Percentiles rank a stretch among this genome's conserved stretches.
phyloP scores from a whole-genome alignment of 2,113 vertebrate genomes.

The Lethenteron reissneri region DNA sequence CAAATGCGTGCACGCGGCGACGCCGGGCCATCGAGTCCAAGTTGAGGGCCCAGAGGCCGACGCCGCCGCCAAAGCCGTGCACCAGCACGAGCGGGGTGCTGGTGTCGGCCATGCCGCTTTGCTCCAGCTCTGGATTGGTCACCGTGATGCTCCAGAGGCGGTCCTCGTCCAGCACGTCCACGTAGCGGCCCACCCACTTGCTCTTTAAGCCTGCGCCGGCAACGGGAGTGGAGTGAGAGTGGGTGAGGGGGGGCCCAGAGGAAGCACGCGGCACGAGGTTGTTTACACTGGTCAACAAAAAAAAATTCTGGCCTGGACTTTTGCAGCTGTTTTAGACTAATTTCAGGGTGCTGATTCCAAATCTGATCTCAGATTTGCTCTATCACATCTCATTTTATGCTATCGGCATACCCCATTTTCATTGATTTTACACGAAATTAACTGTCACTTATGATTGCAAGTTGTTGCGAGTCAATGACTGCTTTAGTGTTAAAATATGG shows the following conservation, averaged over 20 bases:
- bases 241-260: neutral
- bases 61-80: constrained; percentile 59
- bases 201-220: constrained; percentile 39
- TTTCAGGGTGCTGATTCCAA: no score
- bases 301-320: no score
- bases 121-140: constrained; percentile 19
- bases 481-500: no score
- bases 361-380: no score
- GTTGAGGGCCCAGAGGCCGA: constrained; percentile 63
- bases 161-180: constrained; percentile 43
- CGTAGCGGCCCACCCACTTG: constrained; percentile 45
- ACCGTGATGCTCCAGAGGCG: constrained; percentile 59
- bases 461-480: no score
- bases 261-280: neutral
- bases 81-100: constrained; percentile 60
- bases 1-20: constrained; percentile 36
- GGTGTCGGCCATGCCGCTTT: neutral
- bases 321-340: no score
- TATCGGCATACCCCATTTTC: no score
- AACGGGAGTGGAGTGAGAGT: neutral
- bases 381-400: no score
- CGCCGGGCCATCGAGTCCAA: constrained; percentile 33
- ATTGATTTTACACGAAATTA: no score
- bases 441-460: no score
- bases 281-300: neutral